Percentiles rank a stretch among this genome's conserved stretches.
These are phyloP conservation scores for Drosophila burlai DNA, from an alignment of 1,140 invertebrate genomes.

Conservation along the genomic window DNA sequence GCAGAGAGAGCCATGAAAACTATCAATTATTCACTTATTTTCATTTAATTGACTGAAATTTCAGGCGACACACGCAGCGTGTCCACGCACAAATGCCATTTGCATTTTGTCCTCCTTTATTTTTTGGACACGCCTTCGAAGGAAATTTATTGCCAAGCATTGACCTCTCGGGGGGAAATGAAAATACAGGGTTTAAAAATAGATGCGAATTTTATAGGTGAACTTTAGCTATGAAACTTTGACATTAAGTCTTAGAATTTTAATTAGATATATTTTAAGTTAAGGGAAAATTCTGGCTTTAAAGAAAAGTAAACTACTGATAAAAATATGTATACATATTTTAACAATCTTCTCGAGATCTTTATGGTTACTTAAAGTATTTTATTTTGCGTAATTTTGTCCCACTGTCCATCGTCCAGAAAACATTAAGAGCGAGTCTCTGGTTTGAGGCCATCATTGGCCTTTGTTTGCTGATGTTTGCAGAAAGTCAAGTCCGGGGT, in stretches of 20 bases:
- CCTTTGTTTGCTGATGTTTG: constrained; percentile 74
- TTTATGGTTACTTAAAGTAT: not conserved
- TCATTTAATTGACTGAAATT: constrained; percentile 73
- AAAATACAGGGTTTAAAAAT: not conserved
- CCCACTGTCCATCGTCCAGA: constrained; percentile 41
- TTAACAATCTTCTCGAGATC: no score
- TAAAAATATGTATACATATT: not conserved
- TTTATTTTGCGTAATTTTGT: constrained; percentile 15
- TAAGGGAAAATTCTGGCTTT: not conserved
- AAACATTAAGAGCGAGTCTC: constrained; percentile 29
- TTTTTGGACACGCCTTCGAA: constrained; percentile 26
- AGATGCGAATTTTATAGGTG: not conserved
- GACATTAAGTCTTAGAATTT: not conserved
- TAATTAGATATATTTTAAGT: not conserved
- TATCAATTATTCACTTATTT: constrained; percentile 77
- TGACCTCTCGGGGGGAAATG: constrained; percentile 18
- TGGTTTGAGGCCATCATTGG: constrained; percentile 18
- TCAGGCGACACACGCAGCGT: constrained; percentile 35
- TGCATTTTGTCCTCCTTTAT: constrained; percentile 37
- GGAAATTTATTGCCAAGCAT: constrained; percentile 40
- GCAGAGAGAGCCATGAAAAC: constrained; percentile 36
- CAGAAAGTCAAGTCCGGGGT: constrained; percentile 69
- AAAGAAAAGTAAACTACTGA: not conserved
- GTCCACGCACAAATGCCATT: constrained; percentile 77
- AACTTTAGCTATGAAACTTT: not conserved